A percentile compares a stretch with the other conserved stretches of the same genome.
These are phyloP conservation scores for Pseudomyrmex pallidus DNA, from an alignment of 1,140 invertebrate genomes.

Conservation along the genomic window DNA sequence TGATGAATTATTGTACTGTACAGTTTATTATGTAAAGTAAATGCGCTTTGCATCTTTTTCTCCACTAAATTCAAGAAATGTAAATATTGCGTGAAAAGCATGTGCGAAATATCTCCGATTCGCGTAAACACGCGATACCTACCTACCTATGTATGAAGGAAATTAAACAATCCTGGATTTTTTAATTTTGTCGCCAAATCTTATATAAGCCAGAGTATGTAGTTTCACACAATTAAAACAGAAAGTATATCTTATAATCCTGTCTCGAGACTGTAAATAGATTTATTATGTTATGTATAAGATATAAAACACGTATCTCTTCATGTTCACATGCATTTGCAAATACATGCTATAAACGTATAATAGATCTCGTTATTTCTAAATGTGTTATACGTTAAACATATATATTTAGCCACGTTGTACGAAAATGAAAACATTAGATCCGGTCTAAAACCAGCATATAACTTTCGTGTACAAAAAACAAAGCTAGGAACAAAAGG, in stretches of 20 bases:
- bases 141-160: slow-evolving; percentile 26
- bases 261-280: slow-evolving; percentile 50
- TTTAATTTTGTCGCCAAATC: slow-evolving; percentile 18
- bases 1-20: slow-evolving; percentile 47
- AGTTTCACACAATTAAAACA: slow-evolving; percentile 35
- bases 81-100: slow-evolving; percentile 54
- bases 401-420: slow-evolving; percentile 2
- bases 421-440: slow-evolving; percentile 2
- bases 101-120: slow-evolving; percentile 30
- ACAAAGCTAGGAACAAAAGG: not conserved
- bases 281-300: slow-evolving; percentile 37
- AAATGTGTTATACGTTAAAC: slow-evolving; percentile 19
- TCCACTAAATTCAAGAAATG: slow-evolving; percentile 42
- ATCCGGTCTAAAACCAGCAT: not conserved
- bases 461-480: slow-evolving; percentile 40
- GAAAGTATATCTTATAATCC: not conserved
- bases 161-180: slow-evolving; percentile 20
- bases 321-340: slow-evolving; percentile 6
- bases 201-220: slow-evolving; percentile 27
- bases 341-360: slow-evolving; percentile 22
- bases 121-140: slow-evolving; percentile 21
- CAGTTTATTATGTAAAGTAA: slow-evolving; percentile 58
- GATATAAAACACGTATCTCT: not conserved
- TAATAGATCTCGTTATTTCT: slow-evolving; percentile 45
- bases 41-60: slow-evolving; percentile 36